Conservation (phyloP, 1,140 invertebrate species). For the Temnothorax curvispinosus region DNA sequence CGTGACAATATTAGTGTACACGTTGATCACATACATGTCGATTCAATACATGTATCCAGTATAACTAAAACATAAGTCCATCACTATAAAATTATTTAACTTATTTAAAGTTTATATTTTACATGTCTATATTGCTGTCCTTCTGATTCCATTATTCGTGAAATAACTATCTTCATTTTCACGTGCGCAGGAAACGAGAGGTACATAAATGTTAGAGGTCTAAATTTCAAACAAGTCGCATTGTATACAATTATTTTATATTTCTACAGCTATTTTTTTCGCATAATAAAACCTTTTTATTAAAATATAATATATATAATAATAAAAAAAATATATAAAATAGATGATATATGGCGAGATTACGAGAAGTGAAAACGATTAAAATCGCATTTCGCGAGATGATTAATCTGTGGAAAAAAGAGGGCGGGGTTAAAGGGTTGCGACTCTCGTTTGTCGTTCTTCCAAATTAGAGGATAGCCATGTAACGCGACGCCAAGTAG, state of each 20-base stretch:
- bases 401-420: constrained; percentile 17
- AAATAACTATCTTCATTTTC: not conserved
- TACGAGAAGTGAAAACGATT: constrained; percentile 4
- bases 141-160: not conserved
- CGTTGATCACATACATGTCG: not conserved
- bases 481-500: constrained; percentile 77
- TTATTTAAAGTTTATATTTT: not conserved
- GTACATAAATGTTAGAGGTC: not conserved
- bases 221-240: not conserved
- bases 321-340: not conserved
- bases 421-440: not conserved
- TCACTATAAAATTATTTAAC: not conserved
- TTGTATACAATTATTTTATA: not conserved
- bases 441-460: constrained; percentile 41
- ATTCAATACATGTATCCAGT: not conserved
- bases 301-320: not conserved
- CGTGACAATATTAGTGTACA: not conserved
- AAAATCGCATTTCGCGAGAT: not conserved
- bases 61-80: not conserved
- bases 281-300: not conserved
- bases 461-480: constrained; percentile 77
- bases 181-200: not conserved
- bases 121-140: not conserved
- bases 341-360: not conserved
- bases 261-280: not conserved